phyloP scores from a whole-genome alignment of 2,113 vertebrate species.

The Chaetodon trifascialis region DNA sequence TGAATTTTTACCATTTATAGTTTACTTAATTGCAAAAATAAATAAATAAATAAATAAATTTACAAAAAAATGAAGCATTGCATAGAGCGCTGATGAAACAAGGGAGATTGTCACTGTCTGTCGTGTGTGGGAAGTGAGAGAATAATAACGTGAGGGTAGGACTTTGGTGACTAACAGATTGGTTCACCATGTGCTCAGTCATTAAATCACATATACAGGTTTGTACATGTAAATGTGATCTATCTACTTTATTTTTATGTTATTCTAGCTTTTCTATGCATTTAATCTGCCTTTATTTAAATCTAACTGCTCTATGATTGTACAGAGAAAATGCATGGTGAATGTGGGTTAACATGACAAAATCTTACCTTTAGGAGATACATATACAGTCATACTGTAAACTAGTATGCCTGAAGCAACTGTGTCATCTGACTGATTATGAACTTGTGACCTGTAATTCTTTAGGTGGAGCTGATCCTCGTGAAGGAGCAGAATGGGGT shows the following conservation, averaged over 20 bases:
- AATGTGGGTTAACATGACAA: not conserved
- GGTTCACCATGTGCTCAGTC: not conserved
- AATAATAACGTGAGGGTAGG: not conserved
- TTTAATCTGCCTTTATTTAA: not conserved
- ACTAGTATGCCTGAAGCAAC: not conserved
- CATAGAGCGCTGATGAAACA: not conserved
- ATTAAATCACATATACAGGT: not conserved
- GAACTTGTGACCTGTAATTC: not conserved
- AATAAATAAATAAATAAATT: no score
- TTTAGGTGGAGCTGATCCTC: slow-evolving; percentile 88
- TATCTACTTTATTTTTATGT: not conserved
- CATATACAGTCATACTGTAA: not conserved
- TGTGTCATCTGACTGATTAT: not conserved
- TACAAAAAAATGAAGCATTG: not conserved
- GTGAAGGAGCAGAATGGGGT: slow-evolving; percentile 93
- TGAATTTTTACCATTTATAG: not conserved
- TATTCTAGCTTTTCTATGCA: not conserved
- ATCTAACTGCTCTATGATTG: not conserved
- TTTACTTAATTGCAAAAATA: not conserved
- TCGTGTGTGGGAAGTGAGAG: slow-evolving; percentile 4
- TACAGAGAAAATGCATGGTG: not conserved
- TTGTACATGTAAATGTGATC: not conserved
- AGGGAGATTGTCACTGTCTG: not conserved
- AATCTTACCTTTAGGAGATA: not conserved
- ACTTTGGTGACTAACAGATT: not conserved